Conservation (phyloP, 2,797 vertebrate genomes). For the Eidolon dupreanum region DNA sequence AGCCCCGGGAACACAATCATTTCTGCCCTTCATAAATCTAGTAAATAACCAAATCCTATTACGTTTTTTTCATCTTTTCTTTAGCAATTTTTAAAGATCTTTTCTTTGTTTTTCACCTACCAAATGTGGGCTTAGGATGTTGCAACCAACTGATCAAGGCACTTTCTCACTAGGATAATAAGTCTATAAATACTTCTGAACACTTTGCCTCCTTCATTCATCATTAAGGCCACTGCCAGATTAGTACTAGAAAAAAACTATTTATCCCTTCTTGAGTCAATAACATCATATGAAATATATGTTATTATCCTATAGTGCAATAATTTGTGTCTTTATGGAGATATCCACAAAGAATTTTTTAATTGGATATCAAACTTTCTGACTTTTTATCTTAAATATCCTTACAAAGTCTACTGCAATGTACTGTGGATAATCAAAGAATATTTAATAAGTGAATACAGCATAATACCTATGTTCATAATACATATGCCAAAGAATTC, state of each 20-base stretch:
- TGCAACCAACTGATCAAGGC: not conserved
- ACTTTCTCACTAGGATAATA: conserved; percentile 4
- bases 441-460: not conserved
- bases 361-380: not conserved
- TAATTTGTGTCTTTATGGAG: not conserved
- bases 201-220: not conserved
- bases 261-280: not conserved
- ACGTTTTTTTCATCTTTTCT: conserved; percentile 8
- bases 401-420: not conserved
- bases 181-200: not conserved
- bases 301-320: not conserved
- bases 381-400: not conserved
- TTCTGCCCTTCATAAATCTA: conserved; percentile 42
- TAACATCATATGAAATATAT: not conserved
- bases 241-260: not conserved
- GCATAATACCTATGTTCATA: not conserved
- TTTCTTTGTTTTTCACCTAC: not conserved
- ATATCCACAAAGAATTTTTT: not conserved
- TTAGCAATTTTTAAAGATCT: not conserved
- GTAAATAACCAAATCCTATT: not conserved
- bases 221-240: not conserved
- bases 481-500: not conserved
- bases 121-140: not conserved
- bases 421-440: not conserved
- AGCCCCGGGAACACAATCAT: not conserved